Evolutionary conservation across 2,113 vertebrate genomes (phyloP).

Genomic region (Pan troglodytes): DNA sequence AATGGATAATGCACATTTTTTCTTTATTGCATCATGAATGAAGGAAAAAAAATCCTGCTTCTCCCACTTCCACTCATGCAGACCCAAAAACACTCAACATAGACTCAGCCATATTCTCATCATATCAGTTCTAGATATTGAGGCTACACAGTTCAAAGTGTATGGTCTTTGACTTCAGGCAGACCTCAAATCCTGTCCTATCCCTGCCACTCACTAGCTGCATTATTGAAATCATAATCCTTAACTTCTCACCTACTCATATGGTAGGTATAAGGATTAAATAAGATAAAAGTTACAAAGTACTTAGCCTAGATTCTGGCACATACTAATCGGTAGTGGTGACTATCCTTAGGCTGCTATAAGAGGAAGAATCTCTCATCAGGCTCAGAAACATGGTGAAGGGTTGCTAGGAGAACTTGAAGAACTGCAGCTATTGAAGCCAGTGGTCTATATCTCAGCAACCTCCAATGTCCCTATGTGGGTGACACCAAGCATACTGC

Average conservation of each 20-base stretch:
- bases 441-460: not conserved
- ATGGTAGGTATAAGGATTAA: not conserved
- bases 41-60: not conserved
- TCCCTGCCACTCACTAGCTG: not conserved
- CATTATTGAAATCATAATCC: not conserved
- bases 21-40: not conserved
- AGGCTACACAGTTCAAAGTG: not conserved
- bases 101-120: not conserved
- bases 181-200: not conserved
- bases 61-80: not conserved
- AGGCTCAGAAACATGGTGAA: not conserved
- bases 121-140: not conserved
- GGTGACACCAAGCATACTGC: not conserved
- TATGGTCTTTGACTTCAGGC: not conserved
- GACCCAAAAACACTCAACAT: not conserved
- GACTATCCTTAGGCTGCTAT: not conserved
- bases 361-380: not conserved
- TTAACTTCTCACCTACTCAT: not conserved
- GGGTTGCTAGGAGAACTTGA: not conserved
- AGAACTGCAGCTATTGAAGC: not conserved
- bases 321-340: not conserved
- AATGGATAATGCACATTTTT: not conserved
- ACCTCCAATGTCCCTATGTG: not conserved
- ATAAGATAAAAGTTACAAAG: not conserved
- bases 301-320: not conserved